Evolutionary conservation across 2,888 invertebrate species (phyloP), one percentile per base, ranked within the genome.

Genomic region (Lucinisca nassula): DNA sequence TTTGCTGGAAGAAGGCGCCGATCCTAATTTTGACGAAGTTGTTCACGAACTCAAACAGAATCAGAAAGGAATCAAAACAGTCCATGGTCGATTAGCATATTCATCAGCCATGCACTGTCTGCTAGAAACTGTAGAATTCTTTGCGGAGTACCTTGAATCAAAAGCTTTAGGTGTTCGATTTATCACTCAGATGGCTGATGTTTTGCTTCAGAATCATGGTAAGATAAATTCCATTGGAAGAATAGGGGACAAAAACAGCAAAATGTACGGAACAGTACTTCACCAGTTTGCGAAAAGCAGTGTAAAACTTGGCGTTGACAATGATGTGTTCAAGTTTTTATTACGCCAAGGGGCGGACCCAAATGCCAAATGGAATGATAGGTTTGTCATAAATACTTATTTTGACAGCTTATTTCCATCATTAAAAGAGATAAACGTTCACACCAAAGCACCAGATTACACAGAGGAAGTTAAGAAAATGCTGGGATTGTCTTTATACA

Each of bases 11-110:
- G 91, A 92, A 4, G 94, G 95, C 4, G 95, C 95, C 3, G 90
- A 95, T 83, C 94, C 94, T 0, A 94, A 94, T 82, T 94, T 94
- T 77, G 95, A 95, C 80, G 95, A 95, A 75, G 89, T 90, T 27
- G 84, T 82, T 70, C 73, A 90, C 32, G 92, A 91, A 79, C 76
- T 82, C 55, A 81, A 79, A 35, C 83, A 88, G 6, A 88, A 90
- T 58, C 37, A 74, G 37, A 89, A 83, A 67, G 92, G 92, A 2
- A 87, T 88, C 37, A 91, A 91, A 80, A 84, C 91, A 30, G 79
- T 89, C 24, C 87, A 90, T n/a, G 92, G 91, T n/a, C 80, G 92
- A 3, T 82, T 74, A 32, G 89, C 92, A 4, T 93, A 89, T 84
- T 91, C 91, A 45, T 92, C 93, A 3, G 93, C 93, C 6, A 89